These are phyloP conservation scores for Rhimphoctona megacephalus DNA, from an alignment of 2,888 invertebrate genomes.

Conservation along the genomic window DNA sequence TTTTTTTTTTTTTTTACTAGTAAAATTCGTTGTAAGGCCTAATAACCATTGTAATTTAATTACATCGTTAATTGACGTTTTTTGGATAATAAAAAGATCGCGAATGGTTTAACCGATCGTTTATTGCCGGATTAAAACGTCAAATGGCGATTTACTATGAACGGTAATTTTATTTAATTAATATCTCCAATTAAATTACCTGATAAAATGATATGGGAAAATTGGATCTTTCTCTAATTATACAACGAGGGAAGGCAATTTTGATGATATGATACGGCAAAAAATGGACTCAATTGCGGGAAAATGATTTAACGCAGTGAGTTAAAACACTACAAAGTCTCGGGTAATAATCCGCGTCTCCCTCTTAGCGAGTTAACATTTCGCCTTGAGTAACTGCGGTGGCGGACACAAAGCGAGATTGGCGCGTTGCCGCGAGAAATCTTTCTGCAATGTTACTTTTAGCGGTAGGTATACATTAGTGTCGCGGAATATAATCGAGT, in stretches of 20 bases:
- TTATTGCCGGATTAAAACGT: too few relatives aligned
- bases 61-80: not conserved
- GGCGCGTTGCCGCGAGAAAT: slow-evolving; percentile 36
- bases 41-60: too few relatives aligned
- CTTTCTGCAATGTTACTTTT: slow-evolving; percentile 53
- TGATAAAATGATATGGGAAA: not conserved
- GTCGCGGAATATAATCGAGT: slow-evolving; percentile 67
- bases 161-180: not conserved
- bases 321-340: slow-evolving; percentile 33
- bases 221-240: not conserved
- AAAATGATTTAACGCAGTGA: slow-evolving; percentile 38
- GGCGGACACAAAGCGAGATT: slow-evolving; percentile 60
- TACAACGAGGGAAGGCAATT: not conserved
- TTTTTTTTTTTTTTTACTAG: not conserved
- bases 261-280: not conserved
- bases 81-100: not conserved
- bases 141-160: not conserved
- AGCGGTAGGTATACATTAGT: slow-evolving; percentile 61
- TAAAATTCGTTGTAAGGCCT: not conserved
- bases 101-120: not conserved
- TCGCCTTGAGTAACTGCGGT: slow-evolving; percentile 63
- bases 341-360: slow-evolving; percentile 57
- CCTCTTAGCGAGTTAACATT: slow-evolving; percentile 24
- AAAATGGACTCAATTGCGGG: not conserved
- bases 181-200: not conserved